Base-by-base conservation (phyloP, 2,888 invertebrate genomes). In the Andrena dorsata region DNA sequence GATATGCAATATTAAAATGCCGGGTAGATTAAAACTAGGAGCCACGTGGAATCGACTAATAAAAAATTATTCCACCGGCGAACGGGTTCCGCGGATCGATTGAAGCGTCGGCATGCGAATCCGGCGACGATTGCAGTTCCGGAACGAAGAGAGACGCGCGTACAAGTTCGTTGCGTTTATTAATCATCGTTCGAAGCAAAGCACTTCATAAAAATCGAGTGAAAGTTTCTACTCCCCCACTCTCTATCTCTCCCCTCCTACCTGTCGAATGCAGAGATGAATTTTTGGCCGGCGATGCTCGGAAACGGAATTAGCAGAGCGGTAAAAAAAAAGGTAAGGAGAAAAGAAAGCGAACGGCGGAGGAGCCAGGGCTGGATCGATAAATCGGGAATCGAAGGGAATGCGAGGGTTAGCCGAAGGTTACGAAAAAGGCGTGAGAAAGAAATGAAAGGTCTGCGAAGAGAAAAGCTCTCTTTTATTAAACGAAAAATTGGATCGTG, bases 401-500 rank as follows among this genome's bases (percentile, higher is more conserved):
- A 70, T 32, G 80, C 68, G 80, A 71, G 73, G 79, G 65, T 56
- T 76, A 76, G 74, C 20, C 32, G 71, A 74, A 73, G 64, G 80
- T 73, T 85, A 63, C 73, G 83, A 65, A 78, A 80, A 75, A 71
- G 68, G 70, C 76, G 82, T 60, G 82, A 80, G 80, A 78, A 78
- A 66, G 77, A 76, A 84, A 80, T 58, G 76, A 76, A 79, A 66
- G 80, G 76, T 71, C 81, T 71, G 80, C 74, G 83, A 84, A 79
- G 77, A 84, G 87, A 89, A 86, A 87, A 88, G 87, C 90, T 90
- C 88, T 90, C 92, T 93, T 93, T 93, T 93, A 93, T 93, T 93
- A 93, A 93, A 93, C 90, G 92, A 93, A 93, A 92, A 93, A 93
- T 91, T 91, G 92, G 91, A 93, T 91, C 90, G 88, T 81, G 91